Percentiles rank a stretch among this genome's conserved stretches.
Conservation (phyloP, 2,113 vertebrate genomes). For the Cygnus buccinator region DNA sequence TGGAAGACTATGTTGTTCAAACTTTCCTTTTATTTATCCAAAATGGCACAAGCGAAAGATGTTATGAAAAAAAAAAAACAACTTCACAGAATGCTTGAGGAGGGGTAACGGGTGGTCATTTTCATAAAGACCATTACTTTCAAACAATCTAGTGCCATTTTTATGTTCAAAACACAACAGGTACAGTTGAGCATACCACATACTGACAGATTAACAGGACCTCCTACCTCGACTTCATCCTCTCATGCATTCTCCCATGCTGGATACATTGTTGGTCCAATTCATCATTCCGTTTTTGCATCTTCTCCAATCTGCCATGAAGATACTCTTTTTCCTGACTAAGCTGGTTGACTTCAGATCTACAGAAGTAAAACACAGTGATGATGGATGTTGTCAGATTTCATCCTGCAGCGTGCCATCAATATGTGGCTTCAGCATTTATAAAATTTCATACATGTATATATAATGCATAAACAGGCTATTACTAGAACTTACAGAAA, state of each 20-base stretch:
- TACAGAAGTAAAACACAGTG: slow-evolving; percentile 68
- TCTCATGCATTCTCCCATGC: slow-evolving; percentile 89
- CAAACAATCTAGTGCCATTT: neutral
- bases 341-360: slow-evolving; percentile 85
- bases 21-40: slow-evolving; percentile 25
- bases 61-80: neutral
- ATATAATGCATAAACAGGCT: slow-evolving; percentile 26
- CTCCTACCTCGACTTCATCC: slow-evolving; percentile 91
- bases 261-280: slow-evolving; percentile 92
- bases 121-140: neutral
- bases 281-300: slow-evolving; percentile 84
- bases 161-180: neutral
- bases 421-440: slow-evolving; percentile 44
- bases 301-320: slow-evolving; percentile 80
- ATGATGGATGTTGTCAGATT: slow-evolving; percentile 65
- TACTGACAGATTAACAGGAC: neutral
- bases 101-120: neutral
- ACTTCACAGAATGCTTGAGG: neutral
- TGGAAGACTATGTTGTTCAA: slow-evolving; percentile 16
- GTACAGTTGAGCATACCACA: neutral
- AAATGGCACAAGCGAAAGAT: slow-evolving; percentile 43
- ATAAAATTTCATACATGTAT: slow-evolving; percentile 37
- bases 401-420: slow-evolving; percentile 48
- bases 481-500: slow-evolving; percentile 47
- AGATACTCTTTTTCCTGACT: slow-evolving; percentile 85